These are phyloP conservation scores for Drosophila subsilvestris DNA, from an alignment of 2,888 invertebrate genomes.

Conservation along the genomic window DNA sequence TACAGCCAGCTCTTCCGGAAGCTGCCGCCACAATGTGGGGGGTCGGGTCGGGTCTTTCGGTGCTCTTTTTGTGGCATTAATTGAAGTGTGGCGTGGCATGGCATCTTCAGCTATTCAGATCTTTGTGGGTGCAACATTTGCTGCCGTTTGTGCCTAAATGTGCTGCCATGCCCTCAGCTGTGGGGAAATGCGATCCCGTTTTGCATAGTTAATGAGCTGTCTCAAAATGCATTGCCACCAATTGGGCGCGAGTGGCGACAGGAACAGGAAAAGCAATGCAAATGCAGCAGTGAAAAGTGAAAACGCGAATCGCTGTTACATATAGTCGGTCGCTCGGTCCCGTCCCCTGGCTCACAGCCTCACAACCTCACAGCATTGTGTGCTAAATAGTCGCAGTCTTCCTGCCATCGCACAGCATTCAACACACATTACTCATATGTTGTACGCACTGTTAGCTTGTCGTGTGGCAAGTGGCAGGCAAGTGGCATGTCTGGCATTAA, in stretches of 20 bases:
- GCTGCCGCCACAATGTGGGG: slow-evolving; percentile 55
- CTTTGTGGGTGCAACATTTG: slow-evolving; percentile 54
- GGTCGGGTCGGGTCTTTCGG: slow-evolving; percentile 20
- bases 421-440: slow-evolving; percentile 67
- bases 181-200: slow-evolving; percentile 43
- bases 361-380: slow-evolving; percentile 61
- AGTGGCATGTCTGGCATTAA: slow-evolving; percentile 28
- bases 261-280: slow-evolving; percentile 67
- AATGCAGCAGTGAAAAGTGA: slow-evolving; percentile 58
- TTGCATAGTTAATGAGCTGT: slow-evolving; percentile 77
- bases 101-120: slow-evolving; percentile 39
- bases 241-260: slow-evolving; percentile 57
- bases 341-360: neutral
- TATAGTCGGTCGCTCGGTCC: slow-evolving; percentile 5
- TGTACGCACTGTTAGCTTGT: slow-evolving; percentile 66
- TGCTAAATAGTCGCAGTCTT: slow-evolving; percentile 67
- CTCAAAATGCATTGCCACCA: slow-evolving; percentile 66
- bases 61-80: slow-evolving; percentile 42
- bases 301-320: slow-evolving; percentile 67
- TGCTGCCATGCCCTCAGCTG: slow-evolving; percentile 25
- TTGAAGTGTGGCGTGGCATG: slow-evolving; percentile 65
- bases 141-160: slow-evolving; percentile 17
- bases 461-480: slow-evolving; percentile 29
- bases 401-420: slow-evolving; percentile 53
- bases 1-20: slow-evolving; percentile 59